phyloP scores from a whole-genome alignment of 2,113 vertebrate genomes.

The Nibea coibor region DNA sequence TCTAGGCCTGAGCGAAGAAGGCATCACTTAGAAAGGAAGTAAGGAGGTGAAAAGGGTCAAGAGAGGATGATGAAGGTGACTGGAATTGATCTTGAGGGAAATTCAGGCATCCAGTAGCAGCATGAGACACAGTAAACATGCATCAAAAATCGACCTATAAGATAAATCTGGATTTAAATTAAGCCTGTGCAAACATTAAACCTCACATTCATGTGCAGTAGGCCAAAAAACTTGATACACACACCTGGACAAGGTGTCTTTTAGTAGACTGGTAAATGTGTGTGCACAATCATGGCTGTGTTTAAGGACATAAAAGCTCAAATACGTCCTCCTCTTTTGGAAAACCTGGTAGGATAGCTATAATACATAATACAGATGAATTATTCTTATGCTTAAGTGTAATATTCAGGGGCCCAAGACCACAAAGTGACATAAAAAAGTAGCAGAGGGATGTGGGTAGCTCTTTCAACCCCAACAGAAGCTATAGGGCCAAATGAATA shows the following conservation, averaged over 20 bases:
- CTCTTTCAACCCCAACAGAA: background rate
- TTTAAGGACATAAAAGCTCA: background rate
- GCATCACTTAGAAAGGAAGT: background rate
- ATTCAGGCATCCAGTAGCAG: too few relatives aligned
- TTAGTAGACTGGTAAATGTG: background rate
- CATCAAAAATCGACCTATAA: too few relatives aligned
- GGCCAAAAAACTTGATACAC: background rate
- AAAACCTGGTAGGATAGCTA: too few relatives aligned
- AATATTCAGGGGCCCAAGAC: background rate
- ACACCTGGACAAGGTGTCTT: background rate
- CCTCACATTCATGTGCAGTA: background rate
- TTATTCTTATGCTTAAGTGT: too few relatives aligned
- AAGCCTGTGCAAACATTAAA: background rate
- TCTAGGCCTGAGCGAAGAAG: background rate
- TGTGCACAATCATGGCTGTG: background rate
- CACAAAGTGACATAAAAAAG: background rate
- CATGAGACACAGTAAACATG: too few relatives aligned
- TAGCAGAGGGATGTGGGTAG: background rate
- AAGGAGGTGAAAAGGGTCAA: conserved; percentile 9
- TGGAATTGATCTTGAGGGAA: too few relatives aligned
- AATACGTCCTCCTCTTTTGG: background rate
- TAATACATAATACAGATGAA: too few relatives aligned
- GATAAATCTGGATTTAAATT: too few relatives aligned
- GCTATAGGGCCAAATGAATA: background rate
- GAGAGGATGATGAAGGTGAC: conserved; percentile 15